These are phyloP conservation scores for Stichodactyla mertensii DNA, from an alignment of 64 coral and sea anemone genomes.

Conservation along the genomic window DNA sequence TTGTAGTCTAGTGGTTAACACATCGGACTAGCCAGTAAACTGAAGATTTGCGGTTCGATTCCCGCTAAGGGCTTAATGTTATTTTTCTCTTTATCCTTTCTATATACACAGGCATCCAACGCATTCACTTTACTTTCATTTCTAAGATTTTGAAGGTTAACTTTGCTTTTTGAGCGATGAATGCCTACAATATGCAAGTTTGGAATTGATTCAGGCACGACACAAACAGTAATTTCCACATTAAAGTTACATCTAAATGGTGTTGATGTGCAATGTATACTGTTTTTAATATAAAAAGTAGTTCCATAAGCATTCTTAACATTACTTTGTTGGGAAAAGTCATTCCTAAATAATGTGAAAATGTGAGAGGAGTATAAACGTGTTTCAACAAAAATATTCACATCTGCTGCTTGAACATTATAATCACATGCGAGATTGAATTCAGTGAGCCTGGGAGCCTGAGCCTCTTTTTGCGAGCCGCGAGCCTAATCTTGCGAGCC, in stretches of 20 bases:
- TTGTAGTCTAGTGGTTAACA: no score
- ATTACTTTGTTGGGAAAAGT: constrained; percentile 22
- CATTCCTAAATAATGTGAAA: constrained; percentile 53
- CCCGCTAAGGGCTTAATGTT: no score
- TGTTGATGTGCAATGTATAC: constrained; percentile 19
- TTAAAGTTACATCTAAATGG: constrained; percentile 38
- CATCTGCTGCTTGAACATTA: constrained; percentile 53
- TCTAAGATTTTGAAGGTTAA: not conserved
- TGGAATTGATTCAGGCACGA: constrained; percentile 19
- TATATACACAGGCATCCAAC: no score
- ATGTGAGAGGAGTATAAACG: constrained; percentile 28
- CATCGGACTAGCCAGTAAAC: no score
- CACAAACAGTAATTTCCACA: constrained; percentile 49
- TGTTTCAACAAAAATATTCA: constrained; percentile 55
- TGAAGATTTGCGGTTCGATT: no score
- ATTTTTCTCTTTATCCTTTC: no score
- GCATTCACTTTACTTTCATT: no score
- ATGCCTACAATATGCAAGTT: constrained; percentile 49
- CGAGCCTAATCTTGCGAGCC: no score
- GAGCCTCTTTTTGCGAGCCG: no score
- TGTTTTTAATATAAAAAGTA: constrained; percentile 40
- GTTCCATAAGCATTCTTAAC: constrained; percentile 45
- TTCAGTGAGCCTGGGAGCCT: no score
- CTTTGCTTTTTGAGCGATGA: constrained; percentile 42
- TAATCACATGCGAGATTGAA: constrained; percentile 25